Evolutionary conservation across 2,797 vertebrate species (phyloP), one percentile per base, ranked within the genome.

Genomic region (Potorous gilbertii): DNA sequence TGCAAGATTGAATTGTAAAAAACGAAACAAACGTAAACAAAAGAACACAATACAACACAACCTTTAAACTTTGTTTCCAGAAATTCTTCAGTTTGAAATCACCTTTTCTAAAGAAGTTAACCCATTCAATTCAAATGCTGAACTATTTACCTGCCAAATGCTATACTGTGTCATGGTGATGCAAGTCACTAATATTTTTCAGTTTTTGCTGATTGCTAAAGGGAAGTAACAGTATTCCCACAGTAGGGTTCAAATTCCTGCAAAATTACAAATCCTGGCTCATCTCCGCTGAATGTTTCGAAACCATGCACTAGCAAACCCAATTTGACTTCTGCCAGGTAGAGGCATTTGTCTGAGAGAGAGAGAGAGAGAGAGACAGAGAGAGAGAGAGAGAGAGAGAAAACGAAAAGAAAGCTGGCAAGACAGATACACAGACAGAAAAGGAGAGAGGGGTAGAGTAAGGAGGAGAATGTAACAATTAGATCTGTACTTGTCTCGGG

Each of bases 1-100:
- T 99, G 99, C 98, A 99, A 99, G 98, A 99, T 99, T 93, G 99
- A 99, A 97, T 99, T 99, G 99, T 99, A 99, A 99, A 97, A 96
- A 97, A 91, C 1, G 0, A 97, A 96, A 96, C 96, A 96, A 55
- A 89, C 97, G 31, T 74, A 59, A 0, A 74, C n/a, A 46, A 87
- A 87, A 87, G 40, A 87, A 87, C 91, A 92, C 97, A 87, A 87
- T 90, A 92, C 97, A 96, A 96, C 97, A 94, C 97, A 98, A 98
- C 98, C 97, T 96, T 97, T 90, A 97, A 98, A 98, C 98, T 98
- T 96, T 74, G 94, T 97, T 98, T 98, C 98, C 97, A 98, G 98
- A 98, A 98, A 98, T 97, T 98, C 98, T 97, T 98, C 98, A 29
- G n/a, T 98, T 98, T 97, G 98, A 98, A 98, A 98, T 97, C 95